These are phyloP conservation scores for Alviniconcha marisindica DNA, from an alignment of 1,140 invertebrate species.

Conservation along the genomic window DNA sequence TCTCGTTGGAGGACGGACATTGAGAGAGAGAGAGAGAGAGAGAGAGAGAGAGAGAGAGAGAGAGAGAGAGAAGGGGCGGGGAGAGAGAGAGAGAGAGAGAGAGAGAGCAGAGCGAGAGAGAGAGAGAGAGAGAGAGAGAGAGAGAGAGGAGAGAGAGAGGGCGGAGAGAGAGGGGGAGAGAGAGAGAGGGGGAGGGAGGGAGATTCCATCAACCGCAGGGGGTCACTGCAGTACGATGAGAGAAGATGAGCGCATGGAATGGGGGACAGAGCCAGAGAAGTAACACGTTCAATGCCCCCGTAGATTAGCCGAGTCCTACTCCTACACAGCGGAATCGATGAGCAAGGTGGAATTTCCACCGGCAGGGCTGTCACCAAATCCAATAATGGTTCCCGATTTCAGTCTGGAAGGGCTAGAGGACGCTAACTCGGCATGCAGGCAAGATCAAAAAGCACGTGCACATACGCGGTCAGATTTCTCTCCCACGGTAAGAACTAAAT, in stretches of 20 bases:
- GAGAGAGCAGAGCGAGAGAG: not conserved
- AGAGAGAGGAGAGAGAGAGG: not conserved
- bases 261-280: too few species aligned
- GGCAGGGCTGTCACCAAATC: too few species aligned
- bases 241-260: not conserved
- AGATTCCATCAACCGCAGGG: not conserved
- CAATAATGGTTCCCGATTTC: too few species aligned
- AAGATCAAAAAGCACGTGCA: too few species aligned
- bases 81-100: constrained; percentile 1
- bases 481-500: too few species aligned
- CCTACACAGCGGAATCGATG: too few species aligned
- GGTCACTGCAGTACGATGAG: not conserved
- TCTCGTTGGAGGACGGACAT: not conserved
- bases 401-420: too few species aligned
- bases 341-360: too few species aligned
- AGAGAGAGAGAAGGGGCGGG: constrained; percentile 17
- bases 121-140: not conserved
- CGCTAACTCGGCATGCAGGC: too few species aligned
- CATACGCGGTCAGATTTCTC: too few species aligned
- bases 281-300: too few species aligned
- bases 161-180: not conserved
- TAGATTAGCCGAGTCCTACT: too few species aligned
- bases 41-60: constrained; percentile 17
- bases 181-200: not conserved
- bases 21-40: constrained; percentile 13